Conservation (phyloP, 2,113 vertebrate genomes). For the Puntigrus tetrazona region DNA sequence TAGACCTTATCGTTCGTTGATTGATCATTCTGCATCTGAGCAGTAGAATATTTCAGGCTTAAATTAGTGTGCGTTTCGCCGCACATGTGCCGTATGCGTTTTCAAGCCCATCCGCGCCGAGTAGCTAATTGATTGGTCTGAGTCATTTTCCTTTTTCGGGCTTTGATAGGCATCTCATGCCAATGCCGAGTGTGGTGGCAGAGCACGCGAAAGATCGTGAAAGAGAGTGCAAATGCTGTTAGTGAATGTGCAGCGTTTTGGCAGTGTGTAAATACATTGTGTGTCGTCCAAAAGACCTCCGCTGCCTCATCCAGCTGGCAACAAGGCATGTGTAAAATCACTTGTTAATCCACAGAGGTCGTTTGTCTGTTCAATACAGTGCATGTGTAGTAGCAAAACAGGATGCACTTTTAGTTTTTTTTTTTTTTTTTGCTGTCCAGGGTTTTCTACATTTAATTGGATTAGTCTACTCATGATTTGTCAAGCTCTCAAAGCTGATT, state of each 20-base stretch:
- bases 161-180: slow-evolving; percentile 10
- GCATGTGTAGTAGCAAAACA: slow-evolving; percentile 43
- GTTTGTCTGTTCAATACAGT: slow-evolving; percentile 15
- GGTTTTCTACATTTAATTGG: not conserved
- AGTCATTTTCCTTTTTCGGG: not conserved
- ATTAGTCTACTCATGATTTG: slow-evolving; percentile 6
- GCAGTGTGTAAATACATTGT: slow-evolving; percentile 50
- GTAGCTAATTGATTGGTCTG: slow-evolving; percentile 32
- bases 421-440: slow-evolving; percentile 11
- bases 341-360: slow-evolving; percentile 36
- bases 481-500: slow-evolving; percentile 12
- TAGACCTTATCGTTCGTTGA: not conserved
- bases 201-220: not conserved
- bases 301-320: slow-evolving; percentile 47
- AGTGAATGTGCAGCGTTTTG: slow-evolving; percentile 24
- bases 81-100: not conserved
- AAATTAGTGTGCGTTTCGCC: not conserved
- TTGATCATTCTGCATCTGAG: not conserved
- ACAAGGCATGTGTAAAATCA: slow-evolving; percentile 32
- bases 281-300: slow-evolving; percentile 30
- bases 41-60: not conserved
- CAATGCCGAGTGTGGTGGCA: not conserved
- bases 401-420: slow-evolving; percentile 23
- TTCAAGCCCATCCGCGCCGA: not conserved
- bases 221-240: slow-evolving; percentile 12